These are phyloP conservation scores for Probosciger aterrimus DNA, from an alignment of 2,113 vertebrate genomes.

Conservation along the genomic window DNA sequence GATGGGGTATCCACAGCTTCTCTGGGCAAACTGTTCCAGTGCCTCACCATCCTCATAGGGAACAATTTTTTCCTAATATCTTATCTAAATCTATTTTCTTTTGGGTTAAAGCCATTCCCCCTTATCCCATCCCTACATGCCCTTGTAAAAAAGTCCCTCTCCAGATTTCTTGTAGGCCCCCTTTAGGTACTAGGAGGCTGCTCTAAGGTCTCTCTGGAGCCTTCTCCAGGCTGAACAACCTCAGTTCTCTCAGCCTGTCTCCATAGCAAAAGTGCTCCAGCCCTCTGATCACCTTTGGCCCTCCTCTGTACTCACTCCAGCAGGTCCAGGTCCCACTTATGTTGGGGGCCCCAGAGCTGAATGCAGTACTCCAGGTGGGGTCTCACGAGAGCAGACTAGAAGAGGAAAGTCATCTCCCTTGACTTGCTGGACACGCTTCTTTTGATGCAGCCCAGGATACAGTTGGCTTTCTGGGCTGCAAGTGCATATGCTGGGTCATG, in stretches of 20 bases:
- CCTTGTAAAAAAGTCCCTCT: neutral
- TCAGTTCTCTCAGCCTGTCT: neutral
- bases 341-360: neutral
- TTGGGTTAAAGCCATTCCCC: neutral
- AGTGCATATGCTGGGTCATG: neutral
- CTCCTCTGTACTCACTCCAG: neutral
- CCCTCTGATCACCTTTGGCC: neutral
- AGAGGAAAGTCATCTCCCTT: neutral
- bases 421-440: neutral
- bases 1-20: neutral
- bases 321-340: neutral
- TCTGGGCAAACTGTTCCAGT: neutral
- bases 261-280: neutral
- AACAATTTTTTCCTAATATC: neutral
- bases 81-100: neutral
- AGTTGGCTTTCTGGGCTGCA: neutral
- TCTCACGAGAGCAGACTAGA: neutral
- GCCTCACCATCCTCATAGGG: neutral
- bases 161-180: neutral
- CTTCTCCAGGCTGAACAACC: neutral
- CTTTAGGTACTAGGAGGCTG: neutral
- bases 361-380: neutral
- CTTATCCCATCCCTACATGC: neutral
- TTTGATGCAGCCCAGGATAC: neutral
- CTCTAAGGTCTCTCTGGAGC: neutral